phyloP scores from a whole-genome alignment of 2,888 invertebrate genomes.

The Cryptops parisi region DNA sequence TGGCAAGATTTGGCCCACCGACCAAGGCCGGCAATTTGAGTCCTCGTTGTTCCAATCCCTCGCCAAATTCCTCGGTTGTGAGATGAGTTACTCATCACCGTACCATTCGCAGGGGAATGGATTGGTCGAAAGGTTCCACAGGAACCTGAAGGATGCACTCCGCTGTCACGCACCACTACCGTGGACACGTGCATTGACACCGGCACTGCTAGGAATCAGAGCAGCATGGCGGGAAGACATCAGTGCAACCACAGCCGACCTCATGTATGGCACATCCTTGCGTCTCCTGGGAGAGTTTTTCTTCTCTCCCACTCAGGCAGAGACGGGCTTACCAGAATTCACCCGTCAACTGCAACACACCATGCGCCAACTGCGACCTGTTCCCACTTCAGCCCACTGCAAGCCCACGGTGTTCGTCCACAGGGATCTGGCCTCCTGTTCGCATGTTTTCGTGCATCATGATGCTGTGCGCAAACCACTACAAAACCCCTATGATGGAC shows the following conservation, averaged over 20 bases:
- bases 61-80: conserved; percentile 22
- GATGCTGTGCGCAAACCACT: too few relatives aligned
- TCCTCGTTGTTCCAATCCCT: conserved; percentile 15
- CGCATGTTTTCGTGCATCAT: too few relatives aligned
- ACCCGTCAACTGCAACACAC: too few relatives aligned
- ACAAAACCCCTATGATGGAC: too few relatives aligned
- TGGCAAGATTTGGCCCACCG: too few relatives aligned
- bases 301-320: too few relatives aligned
- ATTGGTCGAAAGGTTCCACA: conserved; percentile 31
- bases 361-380: too few relatives aligned
- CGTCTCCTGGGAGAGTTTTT: conserved; percentile 21
- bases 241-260: conserved; percentile 24
- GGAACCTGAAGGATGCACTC: conserved; percentile 30
- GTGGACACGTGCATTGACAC: conserved; percentile 26
- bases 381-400: too few relatives aligned
- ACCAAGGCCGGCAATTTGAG: neutral
- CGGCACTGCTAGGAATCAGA: conserved; percentile 27
- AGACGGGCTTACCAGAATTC: too few relatives aligned
- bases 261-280: conserved; percentile 26
- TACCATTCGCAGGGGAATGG: conserved; percentile 29
- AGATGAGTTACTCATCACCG: conserved; percentile 23
- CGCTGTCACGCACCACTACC: conserved; percentile 21
- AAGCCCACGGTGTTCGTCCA: too few relatives aligned
- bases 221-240: conserved; percentile 25
- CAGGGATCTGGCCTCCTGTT: too few relatives aligned